Conservation (phyloP, 2,888 invertebrate genomes). For the Theristus sp. region DNA sequence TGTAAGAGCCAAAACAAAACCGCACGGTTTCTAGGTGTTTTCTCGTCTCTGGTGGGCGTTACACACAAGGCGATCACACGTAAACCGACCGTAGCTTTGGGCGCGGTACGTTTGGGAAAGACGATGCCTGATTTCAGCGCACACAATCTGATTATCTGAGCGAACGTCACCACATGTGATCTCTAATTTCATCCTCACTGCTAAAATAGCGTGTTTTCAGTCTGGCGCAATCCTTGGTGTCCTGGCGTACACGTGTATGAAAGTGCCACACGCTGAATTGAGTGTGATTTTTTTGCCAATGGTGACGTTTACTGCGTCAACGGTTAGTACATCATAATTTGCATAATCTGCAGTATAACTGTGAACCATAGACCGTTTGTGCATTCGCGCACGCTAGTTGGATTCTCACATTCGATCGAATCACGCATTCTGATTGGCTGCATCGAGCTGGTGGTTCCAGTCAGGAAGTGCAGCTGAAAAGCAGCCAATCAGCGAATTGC, state of each 20-base stretch:
- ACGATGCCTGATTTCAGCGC: too few species aligned
- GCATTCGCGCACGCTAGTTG: not conserved
- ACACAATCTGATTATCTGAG: too few species aligned
- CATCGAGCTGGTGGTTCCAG: too few species aligned
- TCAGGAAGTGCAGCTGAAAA: too few species aligned
- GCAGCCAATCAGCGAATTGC: too few species aligned
- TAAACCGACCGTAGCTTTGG: constrained; percentile 59
- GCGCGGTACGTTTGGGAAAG: constrained; percentile 65
- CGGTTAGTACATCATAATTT: not conserved
- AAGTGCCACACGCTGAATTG: constrained; percentile 68
- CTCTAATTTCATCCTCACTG: too few species aligned
- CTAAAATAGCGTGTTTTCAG: too few species aligned
- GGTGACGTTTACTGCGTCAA: constrained; percentile 64
- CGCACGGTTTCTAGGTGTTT: constrained; percentile 39
- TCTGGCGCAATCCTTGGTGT: constrained; percentile 87
- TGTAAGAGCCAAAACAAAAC: not conserved
- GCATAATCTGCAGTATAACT: not conserved
- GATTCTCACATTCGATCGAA: too few species aligned
- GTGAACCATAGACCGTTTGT: not conserved
- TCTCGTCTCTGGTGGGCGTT: constrained; percentile 67
- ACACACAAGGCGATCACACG: constrained; percentile 51
- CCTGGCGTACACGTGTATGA: constrained; percentile 63
- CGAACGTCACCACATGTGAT: too few species aligned
- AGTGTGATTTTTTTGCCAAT: constrained; percentile 73
- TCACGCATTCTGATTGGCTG: too few species aligned